Base-by-base conservation (phyloP, 2,888 invertebrate genomes). In the Noctua pronuba region DNA sequence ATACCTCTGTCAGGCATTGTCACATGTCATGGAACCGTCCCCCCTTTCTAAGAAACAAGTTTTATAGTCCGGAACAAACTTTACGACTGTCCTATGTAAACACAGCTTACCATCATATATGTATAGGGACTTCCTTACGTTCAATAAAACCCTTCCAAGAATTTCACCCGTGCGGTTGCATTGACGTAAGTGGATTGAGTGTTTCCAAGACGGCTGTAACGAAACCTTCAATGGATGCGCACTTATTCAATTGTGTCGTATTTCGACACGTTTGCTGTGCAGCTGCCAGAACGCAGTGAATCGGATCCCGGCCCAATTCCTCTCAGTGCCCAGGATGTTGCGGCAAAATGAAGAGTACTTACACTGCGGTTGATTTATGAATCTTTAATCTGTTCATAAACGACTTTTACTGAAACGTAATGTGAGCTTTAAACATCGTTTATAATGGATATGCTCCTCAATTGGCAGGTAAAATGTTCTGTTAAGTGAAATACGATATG, bases 361-460 rank as follows among this genome's bases (percentile, higher is more conserved):
- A 82, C 80, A 78, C 84, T 83, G 90, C 84, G 87, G 90, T 88
- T 88, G 89, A 92, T 94, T 94, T 94, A 93, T 93, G 92, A 91
- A 88, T 93, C 93, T 90, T 94, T 93, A 94, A 92, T 74, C 75
- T 58, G 85, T 91, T 90, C 91, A 91, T 92, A 92, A 93, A 92
- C 89, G 89, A 91, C 91, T 89, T 90, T 91, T 89, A 89, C 91
- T 87, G 89, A 90, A 89, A 89, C 89, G 87, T 92, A 92, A 90
- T 90, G 91, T 88, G 90, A 90, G 90, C 87, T 82, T 91, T 90
- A 88, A 91, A 90, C 90, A 88, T 91, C 90, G 92, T 93, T 93
- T 92, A 92, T 93, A 93, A 91, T 90, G 90, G 89, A 90, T 93
- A 91, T 91, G 90, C 89, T 89, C 84, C 88, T 89, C 90, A 90